phyloP scores from a whole-genome alignment of 2,797 vertebrate genomes.

The Enteromius thamalakanensis region DNA sequence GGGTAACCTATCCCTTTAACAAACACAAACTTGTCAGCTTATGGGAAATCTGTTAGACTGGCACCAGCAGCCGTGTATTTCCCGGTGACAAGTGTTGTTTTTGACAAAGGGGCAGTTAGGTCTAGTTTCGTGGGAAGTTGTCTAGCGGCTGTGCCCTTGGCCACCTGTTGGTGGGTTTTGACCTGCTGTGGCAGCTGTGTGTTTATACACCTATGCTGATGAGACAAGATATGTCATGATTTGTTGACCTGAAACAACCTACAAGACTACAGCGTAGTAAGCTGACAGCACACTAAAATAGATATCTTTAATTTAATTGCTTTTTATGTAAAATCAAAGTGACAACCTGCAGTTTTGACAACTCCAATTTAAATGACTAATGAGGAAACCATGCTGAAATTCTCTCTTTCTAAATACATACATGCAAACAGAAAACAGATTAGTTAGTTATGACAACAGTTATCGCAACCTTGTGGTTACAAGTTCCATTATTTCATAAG shows the following conservation, averaged over 20 bases:
- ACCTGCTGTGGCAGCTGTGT: slow-evolving; percentile 19
- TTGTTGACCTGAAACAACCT: slow-evolving; percentile 12
- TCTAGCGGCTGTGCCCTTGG: background rate
- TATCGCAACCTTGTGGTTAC: background rate
- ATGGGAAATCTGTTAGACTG: background rate
- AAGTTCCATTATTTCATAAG: background rate
- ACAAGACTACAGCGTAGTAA: background rate
- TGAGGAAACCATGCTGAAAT: background rate
- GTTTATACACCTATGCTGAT: slow-evolving; percentile 9
- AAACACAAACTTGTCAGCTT: background rate
- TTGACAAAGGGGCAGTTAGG: slow-evolving; percentile 15
- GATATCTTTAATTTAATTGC: background rate
- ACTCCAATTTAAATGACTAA: background rate
- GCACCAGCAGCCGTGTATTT: background rate
- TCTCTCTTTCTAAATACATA: background rate
- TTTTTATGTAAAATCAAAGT: slow-evolving; percentile 3
- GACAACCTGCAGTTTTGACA: too few species aligned
- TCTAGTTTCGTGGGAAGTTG: slow-evolving; percentile 16
- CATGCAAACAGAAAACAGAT: background rate
- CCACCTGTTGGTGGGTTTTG: slow-evolving; percentile 27
- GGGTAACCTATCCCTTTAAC: background rate
- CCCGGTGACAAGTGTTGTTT: slow-evolving; percentile 8
- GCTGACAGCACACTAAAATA: background rate
- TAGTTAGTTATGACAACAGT: background rate
- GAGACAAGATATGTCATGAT: slow-evolving; percentile 4